Conservation (phyloP, 2,888 invertebrate genomes). For the Epinotia brunnichana region DNA sequence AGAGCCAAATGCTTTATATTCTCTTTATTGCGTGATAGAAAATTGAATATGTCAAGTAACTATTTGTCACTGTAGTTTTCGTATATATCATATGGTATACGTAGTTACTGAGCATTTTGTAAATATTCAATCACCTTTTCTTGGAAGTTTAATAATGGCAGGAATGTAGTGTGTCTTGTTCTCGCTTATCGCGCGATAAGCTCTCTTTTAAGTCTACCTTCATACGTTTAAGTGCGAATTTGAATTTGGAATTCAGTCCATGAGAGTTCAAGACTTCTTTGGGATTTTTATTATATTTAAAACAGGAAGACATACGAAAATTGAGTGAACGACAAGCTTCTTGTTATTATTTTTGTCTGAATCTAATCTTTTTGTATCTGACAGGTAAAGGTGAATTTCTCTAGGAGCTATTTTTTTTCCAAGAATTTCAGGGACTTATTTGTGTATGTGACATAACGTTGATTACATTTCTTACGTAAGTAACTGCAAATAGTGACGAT, state of each 20-base stretch:
- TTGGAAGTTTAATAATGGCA: not conserved
- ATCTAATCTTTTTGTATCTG: not conserved
- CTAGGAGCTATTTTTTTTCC: not conserved
- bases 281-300: too few species aligned
- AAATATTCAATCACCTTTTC: constrained; percentile 1
- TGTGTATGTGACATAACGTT: not conserved
- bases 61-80: not conserved
- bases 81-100: not conserved
- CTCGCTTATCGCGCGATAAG: too few species aligned
- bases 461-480: too few species aligned
- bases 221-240: too few species aligned
- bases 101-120: constrained; percentile 3
- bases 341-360: not conserved
- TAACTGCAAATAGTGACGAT: too few species aligned
- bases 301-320: not conserved
- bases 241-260: too few species aligned
- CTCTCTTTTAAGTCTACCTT: not conserved
- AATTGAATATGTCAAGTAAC: not conserved
- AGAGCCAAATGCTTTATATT: too few species aligned
- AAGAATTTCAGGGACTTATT: not conserved
- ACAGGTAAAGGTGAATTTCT: not conserved
- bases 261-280: too few species aligned
- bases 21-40: too few species aligned
- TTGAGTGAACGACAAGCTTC: not conserved
- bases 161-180: not conserved